phyloP scores from a whole-genome alignment of 2,797 vertebrate genomes.

The Chaetodon trifasciatus region DNA sequence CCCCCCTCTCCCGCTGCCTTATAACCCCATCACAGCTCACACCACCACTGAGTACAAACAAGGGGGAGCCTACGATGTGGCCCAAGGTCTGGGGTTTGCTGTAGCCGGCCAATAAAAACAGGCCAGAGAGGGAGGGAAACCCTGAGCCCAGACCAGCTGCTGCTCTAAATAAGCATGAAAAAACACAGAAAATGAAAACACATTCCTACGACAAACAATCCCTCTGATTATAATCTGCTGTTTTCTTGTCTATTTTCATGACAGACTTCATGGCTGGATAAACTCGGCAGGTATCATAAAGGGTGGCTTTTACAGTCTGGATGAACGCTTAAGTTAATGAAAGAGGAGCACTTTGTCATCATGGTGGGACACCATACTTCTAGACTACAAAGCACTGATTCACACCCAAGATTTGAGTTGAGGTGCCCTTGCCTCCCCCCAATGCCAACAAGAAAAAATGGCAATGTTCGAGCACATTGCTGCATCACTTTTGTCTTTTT shows the following conservation, averaged over 20 bases:
- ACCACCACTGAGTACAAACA: conserved; percentile 78
- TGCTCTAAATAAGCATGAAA: conserved; percentile 79
- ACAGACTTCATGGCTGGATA: conserved; percentile 52
- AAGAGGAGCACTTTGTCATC: conserved; percentile 43
- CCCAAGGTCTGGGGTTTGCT: conserved; percentile 66
- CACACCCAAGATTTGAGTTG: conserved; percentile 25
- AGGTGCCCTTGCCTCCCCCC: not conserved
- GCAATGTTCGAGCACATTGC: conserved; percentile 27
- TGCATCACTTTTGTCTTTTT: conserved; percentile 55
- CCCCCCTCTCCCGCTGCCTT: conserved; percentile 39
- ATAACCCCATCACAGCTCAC: conserved; percentile 68
- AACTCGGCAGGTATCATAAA: conserved; percentile 58
- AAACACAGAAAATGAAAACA: conserved; percentile 74
- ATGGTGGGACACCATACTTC: not conserved
- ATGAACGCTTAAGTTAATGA: conserved; percentile 44
- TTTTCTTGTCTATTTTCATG: conserved; percentile 66
- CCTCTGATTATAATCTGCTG: conserved; percentile 66
- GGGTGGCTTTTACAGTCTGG: conserved; percentile 42
- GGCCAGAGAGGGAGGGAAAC: conserved; percentile 78
- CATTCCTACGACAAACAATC: conserved; percentile 67
- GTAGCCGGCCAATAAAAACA: conserved; percentile 81
- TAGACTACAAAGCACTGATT: conserved; percentile 17
- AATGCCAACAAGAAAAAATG: conserved; percentile 13
- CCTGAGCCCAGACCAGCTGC: conserved; percentile 78
- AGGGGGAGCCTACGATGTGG: conserved; percentile 74